phyloP scores from a whole-genome alignment of 2,888 invertebrate species.

The Hydraecia micacea region DNA sequence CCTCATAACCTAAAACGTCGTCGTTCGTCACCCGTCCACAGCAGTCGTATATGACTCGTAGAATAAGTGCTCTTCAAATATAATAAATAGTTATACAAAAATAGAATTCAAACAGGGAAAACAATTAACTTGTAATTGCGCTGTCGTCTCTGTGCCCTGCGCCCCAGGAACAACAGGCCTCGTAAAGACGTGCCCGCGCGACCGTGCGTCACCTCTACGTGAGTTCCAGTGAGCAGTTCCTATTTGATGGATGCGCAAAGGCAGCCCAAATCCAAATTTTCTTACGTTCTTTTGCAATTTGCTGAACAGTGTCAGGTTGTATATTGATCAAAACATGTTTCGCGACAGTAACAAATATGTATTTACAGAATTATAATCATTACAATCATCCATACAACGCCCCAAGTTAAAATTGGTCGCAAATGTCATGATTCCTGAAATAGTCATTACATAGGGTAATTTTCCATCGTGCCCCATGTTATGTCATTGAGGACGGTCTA shows the following conservation, averaged over 20 bases:
- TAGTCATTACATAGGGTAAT: neutral
- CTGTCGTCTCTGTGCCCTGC: neutral
- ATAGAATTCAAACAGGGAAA: neutral
- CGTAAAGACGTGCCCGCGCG: neutral
- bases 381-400: neutral
- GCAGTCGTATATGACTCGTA: neutral
- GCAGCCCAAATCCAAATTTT: neutral
- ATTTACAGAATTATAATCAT: neutral
- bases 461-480: neutral
- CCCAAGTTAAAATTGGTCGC: neutral
- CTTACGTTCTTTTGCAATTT: neutral
- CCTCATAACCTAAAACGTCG: neutral
- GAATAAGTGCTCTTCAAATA: neutral
- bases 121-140: neutral
- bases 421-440: neutral
- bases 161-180: neutral
- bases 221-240: neutral
- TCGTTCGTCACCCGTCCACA: neutral
- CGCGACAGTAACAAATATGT: neutral
- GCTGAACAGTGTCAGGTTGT: neutral
- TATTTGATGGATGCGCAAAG: neutral
- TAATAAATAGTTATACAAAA: neutral
- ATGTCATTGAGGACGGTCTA: neutral
- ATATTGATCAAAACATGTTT: neutral
- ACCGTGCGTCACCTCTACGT: neutral